phyloP scores from a whole-genome alignment of 2,888 invertebrate species.

The Callyntrura sp. region DNA sequence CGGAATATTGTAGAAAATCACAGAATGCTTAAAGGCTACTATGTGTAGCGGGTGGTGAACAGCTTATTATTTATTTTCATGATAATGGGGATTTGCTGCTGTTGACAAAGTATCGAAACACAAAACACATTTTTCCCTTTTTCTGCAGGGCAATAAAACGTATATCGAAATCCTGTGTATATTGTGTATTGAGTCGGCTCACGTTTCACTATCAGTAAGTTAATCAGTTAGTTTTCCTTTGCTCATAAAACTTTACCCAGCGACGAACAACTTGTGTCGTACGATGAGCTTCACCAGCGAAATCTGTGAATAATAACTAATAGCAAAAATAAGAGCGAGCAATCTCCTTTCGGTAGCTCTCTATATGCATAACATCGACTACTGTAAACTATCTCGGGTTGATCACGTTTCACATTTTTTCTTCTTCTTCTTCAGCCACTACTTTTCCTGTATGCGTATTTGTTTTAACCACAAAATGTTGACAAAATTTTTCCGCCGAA shows the following conservation, averaged over 20 bases:
- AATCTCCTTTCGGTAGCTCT: background rate
- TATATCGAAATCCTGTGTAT: background rate
- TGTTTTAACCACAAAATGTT: slow-evolving; percentile 14
- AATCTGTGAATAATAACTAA: background rate
- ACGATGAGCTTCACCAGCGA: background rate
- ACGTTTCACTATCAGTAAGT: slow-evolving; percentile 2
- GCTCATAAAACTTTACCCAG: background rate
- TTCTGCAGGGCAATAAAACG: background rate
- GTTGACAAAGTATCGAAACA: too few relatives aligned
- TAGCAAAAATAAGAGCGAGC: background rate
- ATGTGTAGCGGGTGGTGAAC: too few relatives aligned
- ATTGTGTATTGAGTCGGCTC: background rate
- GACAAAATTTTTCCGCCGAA: slow-evolving; percentile 4
- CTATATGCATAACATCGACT: background rate
- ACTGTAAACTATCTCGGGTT: slow-evolving; percentile 10
- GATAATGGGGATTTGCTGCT: too few relatives aligned
- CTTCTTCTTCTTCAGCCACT: background rate
- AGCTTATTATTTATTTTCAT: too few relatives aligned
- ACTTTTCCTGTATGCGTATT: background rate
- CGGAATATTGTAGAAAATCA: too few relatives aligned
- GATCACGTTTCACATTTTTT: slow-evolving; percentile 15
- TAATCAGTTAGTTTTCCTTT: background rate
- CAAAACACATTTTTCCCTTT: background rate
- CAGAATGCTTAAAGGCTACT: too few relatives aligned
- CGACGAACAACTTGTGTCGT: background rate